Percentiles rank a stretch among this genome's conserved stretches.
Evolutionary conservation across 2,113 vertebrate genomes (phyloP).

Genomic region (Callipepla californica): DNA sequence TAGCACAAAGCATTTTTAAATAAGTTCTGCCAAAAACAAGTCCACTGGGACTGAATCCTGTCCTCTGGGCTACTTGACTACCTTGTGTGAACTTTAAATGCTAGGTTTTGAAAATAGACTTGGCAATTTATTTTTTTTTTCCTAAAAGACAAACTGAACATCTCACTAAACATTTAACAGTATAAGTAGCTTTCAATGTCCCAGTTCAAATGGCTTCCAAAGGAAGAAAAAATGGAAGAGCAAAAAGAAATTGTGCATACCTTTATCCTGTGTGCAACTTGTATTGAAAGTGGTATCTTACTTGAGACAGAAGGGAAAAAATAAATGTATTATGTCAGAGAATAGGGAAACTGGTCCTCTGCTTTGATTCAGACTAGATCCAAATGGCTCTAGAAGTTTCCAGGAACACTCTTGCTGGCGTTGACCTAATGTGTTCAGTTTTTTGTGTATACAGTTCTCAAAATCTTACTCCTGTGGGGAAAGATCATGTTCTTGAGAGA

Average conservation of each 20-base stretch:
- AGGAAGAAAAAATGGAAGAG: not conserved
- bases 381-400: conserved; percentile 28
- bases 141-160: not conserved
- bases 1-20: conserved; percentile 23
- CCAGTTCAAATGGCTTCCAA: not conserved
- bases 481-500: conserved; percentile 64
- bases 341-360: not conserved
- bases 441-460: conserved; percentile 29
- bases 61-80: not conserved
- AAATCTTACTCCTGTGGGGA: conserved; percentile 50
- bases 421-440: not conserved
- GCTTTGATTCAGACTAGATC: conserved; percentile 7
- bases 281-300: not conserved
- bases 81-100: conserved; percentile 30
- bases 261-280: not conserved
- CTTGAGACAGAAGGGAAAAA: not conserved
- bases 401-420: conserved; percentile 20
- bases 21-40: not conserved
- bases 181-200: not conserved
- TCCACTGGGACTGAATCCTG: not conserved
- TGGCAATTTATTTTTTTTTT: not conserved
- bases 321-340: not conserved
- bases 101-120: conserved; percentile 18
- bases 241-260: not conserved
- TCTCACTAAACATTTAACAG: not conserved